These are phyloP conservation scores for Phaetusa simplex DNA, from an alignment of 2,113 vertebrate species.

Conservation along the genomic window DNA sequence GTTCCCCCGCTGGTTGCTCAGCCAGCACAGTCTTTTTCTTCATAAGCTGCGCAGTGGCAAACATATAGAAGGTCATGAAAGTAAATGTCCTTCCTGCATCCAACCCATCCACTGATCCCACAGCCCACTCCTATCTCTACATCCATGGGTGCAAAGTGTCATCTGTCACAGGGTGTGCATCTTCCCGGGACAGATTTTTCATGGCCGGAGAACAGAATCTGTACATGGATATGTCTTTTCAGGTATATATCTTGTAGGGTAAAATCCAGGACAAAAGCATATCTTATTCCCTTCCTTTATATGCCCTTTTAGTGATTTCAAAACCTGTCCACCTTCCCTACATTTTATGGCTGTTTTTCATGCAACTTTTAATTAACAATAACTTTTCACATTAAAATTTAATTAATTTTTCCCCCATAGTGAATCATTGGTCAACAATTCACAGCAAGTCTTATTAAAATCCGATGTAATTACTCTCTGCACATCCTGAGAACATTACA, in stretches of 20 bases:
- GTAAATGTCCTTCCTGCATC: background rate
- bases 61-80: background rate
- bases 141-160: background rate
- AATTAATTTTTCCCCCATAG: constrained; percentile 38
- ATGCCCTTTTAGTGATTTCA: background rate
- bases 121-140: background rate
- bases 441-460: constrained; percentile 61
- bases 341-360: constrained; percentile 37
- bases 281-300: background rate
- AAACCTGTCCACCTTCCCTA: background rate
- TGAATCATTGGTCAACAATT: constrained; percentile 66
- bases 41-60: background rate
- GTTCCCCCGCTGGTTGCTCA: background rate
- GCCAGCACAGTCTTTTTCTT: background rate
- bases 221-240: background rate
- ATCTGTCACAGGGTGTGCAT: background rate
- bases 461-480: constrained; percentile 39
- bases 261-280: background rate
- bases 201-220: background rate
- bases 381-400: constrained; percentile 54
- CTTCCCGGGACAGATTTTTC: background rate
- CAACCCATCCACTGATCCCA: background rate
- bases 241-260: background rate
- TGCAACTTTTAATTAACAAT: constrained; percentile 56
- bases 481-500: constrained; percentile 30